Percentiles rank a stretch among this genome's conserved stretches.
Evolutionary conservation across 1,140 invertebrate genomes (phyloP).

Genomic region (Nomia melanderi): DNA sequence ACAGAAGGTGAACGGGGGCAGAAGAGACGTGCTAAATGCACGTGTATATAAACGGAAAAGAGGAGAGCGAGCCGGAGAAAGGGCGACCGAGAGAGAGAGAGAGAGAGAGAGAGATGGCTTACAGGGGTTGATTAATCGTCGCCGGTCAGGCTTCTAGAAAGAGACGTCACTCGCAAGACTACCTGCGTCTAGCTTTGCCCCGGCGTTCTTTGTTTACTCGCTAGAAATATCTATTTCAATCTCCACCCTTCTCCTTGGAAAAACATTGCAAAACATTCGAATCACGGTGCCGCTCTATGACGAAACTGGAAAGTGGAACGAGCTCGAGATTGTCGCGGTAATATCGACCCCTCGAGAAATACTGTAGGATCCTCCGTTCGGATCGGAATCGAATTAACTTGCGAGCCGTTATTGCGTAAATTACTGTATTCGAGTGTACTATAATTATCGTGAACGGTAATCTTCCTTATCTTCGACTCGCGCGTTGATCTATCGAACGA

Average conservation of each 20-base stretch:
- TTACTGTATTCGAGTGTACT: no score
- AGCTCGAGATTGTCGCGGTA: background rate
- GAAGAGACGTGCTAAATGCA: slow-evolving; percentile 65
- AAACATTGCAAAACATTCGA: slow-evolving; percentile 3
- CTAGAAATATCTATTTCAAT: slow-evolving; percentile 45
- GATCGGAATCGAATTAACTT: no score
- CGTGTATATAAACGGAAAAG: slow-evolving; percentile 54
- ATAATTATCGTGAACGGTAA: no score
- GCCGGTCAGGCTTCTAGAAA: slow-evolving; percentile 58
- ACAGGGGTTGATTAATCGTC: slow-evolving; percentile 71
- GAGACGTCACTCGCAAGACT: slow-evolving; percentile 71
- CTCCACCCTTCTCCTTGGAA: background rate
- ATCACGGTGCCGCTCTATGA: background rate
- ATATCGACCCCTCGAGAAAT: background rate
- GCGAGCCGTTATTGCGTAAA: no score
- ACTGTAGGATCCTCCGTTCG: no score
- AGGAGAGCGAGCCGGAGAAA: slow-evolving; percentile 39
- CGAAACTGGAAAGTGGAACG: background rate
- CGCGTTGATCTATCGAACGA: no score
- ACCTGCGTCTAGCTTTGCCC: slow-evolving; percentile 58
- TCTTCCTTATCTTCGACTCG: no score
- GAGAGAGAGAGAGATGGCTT: slow-evolving; percentile 45
- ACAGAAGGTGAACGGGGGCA: slow-evolving; percentile 44
- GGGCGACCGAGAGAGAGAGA: slow-evolving; percentile 34
- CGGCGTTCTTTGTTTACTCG: slow-evolving; percentile 60